These are phyloP conservation scores for Caenorhabditis angaria DNA, from an alignment of 2,888 invertebrate species.

Conservation along the genomic window DNA sequence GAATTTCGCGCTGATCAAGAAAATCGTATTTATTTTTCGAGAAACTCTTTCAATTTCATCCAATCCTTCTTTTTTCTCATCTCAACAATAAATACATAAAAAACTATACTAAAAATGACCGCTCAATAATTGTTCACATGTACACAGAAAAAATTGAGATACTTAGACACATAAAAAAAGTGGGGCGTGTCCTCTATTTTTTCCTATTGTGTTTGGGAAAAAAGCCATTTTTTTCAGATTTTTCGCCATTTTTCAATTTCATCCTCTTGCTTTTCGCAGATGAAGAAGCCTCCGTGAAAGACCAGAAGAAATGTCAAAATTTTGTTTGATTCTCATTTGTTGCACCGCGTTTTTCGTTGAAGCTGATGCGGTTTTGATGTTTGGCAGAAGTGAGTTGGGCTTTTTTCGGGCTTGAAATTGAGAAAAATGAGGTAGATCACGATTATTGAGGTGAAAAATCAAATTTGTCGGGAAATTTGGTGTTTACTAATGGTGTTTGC, in stretches of 20 bases:
- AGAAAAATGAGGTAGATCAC: no score
- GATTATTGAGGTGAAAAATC: no score
- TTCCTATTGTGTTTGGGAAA: not conserved
- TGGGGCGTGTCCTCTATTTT: not conserved
- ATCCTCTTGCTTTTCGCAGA: not conserved
- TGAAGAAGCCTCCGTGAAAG: conserved; percentile 37
- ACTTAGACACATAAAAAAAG: not conserved
- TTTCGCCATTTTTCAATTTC: not conserved
- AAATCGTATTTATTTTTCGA: no score
- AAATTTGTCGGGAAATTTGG: not conserved
- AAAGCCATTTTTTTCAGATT: conserved; percentile 4
- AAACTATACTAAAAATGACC: not conserved
- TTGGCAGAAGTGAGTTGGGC: conserved; percentile 32
- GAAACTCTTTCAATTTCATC: no score
- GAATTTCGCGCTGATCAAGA: no score
- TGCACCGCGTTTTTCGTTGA: conserved; percentile 17
- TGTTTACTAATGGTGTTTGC: not conserved
- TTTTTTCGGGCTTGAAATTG: no score
- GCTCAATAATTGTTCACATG: not conserved
- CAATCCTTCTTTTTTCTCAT: not conserved
- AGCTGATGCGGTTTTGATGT: conserved; percentile 24
- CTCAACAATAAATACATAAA: not conserved
- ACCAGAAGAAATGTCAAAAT: conserved; percentile 15
- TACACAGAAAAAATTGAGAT: no score
- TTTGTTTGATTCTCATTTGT: conserved; percentile 25